These are phyloP conservation scores for Odocoileus hemionus DNA, from an alignment of 2,113 vertebrate genomes.

Conservation along the genomic window DNA sequence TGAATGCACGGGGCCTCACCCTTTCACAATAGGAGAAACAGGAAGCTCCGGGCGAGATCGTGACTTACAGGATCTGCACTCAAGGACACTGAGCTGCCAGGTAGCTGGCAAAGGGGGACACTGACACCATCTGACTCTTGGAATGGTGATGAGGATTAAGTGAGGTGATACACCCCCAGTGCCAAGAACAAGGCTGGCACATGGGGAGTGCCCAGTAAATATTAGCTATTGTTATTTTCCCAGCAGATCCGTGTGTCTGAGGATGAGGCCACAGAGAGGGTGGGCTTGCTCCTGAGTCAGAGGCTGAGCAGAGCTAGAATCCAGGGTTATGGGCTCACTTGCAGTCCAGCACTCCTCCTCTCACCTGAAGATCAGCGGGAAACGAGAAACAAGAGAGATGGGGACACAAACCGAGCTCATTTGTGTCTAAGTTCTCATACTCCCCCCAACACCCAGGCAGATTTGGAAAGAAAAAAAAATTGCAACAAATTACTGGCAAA, in stretches of 20 bases:
- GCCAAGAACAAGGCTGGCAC: neutral
- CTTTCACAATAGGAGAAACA: neutral
- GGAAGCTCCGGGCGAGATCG: fast-evolving
- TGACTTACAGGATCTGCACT: neutral
- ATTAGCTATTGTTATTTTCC: neutral
- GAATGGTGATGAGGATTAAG: neutral
- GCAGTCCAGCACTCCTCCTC: fast-evolving
- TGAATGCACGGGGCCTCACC: neutral
- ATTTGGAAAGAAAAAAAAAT: conserved; percentile 55
- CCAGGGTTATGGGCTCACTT: neutral
- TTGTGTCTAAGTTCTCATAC: neutral
- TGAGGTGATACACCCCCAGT: neutral
- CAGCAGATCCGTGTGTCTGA: neutral
- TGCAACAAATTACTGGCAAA: conserved; percentile 31
- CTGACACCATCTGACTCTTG: neutral
- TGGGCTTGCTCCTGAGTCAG: neutral
- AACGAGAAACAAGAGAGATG: conserved; percentile 25
- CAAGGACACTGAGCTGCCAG: neutral
- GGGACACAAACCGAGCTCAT: conserved; percentile 3
- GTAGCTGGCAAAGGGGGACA: neutral
- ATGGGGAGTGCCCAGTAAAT: too few species aligned
- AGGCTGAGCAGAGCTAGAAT: neutral
- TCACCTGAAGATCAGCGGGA: neutral
- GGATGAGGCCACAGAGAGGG: neutral
- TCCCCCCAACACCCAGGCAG: neutral